Conservation (phyloP, 2,888 invertebrate species). For the Chorisops tibialis region DNA sequence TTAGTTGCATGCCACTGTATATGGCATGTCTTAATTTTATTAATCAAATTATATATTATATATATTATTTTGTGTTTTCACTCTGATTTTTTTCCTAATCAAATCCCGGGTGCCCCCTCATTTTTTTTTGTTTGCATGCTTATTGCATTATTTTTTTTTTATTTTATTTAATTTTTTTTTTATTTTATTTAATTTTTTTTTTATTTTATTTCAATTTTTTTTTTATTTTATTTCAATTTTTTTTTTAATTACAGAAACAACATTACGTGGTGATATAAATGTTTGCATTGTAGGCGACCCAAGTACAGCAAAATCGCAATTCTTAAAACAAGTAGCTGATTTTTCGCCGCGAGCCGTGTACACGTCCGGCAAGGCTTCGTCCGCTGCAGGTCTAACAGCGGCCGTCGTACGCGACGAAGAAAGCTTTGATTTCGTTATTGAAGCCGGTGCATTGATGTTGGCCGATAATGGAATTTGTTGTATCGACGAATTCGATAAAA, state of each 20-base stretch:
- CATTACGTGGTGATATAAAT: constrained; percentile 93
- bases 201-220: neutral
- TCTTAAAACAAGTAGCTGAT: constrained; percentile 90
- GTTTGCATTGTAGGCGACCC: constrained; percentile 98
- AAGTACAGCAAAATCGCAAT: constrained; percentile 96
- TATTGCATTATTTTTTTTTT: neutral
- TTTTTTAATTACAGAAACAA: constrained; percentile 60
- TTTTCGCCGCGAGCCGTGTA: constrained; percentile 96
- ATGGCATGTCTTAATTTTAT: too few species aligned
- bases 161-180: neutral
- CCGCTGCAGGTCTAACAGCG: constrained; percentile 96
- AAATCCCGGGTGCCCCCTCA: constrained; percentile 44
- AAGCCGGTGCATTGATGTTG: constrained; percentile 99
- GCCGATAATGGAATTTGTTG: constrained; percentile 99
- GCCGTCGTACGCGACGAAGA: constrained; percentile 98
- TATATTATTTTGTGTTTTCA: too few species aligned
- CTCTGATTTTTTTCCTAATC: too few species aligned
- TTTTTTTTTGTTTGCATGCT: neutral
- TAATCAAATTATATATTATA: too few species aligned
- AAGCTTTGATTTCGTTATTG: constrained; percentile 97
- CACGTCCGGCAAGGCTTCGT: constrained; percentile 97
- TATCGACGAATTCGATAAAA: constrained; percentile 99
- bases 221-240: constrained; percentile 23
- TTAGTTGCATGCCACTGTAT: too few species aligned
- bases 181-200: neutral